A percentile compares a stretch with the other conserved stretches of the same genome.
These are phyloP conservation scores for Zaprionus kolodkinae DNA, from an alignment of 1,140 invertebrate species.

Conservation along the genomic window DNA sequence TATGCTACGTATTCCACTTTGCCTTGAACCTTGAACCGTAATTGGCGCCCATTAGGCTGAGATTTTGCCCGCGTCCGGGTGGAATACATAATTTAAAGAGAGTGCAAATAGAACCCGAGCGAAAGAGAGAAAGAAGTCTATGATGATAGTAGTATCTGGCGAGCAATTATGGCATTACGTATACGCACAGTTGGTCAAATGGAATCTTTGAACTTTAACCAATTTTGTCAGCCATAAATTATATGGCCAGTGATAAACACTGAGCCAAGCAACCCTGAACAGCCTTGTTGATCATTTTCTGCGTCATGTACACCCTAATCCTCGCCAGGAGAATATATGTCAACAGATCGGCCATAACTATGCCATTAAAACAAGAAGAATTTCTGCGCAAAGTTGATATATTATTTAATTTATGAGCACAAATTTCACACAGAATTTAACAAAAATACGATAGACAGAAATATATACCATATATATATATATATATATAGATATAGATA, in stretches of 20 bases:
- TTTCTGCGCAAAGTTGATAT: conserved; percentile 29
- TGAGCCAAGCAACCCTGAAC: conserved; percentile 1
- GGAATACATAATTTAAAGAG: not conserved
- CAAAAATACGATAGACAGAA: conserved; percentile 8
- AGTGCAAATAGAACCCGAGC: conserved; percentile 1
- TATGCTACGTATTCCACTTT: not conserved
- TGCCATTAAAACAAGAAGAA: conserved; percentile 56
- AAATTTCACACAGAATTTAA: conserved; percentile 41
- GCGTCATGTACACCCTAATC: conserved; percentile 46
- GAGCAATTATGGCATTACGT: not conserved
- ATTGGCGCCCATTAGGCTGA: conserved; percentile 23
- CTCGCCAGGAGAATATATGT: conserved; percentile 63
- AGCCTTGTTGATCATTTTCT: conserved; percentile 20
- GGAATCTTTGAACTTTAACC: conserved; percentile 6
- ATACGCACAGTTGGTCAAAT: not conserved
- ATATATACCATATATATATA: conserved; percentile 19
- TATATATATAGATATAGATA: conserved; percentile 27
- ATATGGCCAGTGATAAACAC: conserved; percentile 4
- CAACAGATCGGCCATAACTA: conserved; percentile 23
- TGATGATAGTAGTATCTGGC: not conserved
- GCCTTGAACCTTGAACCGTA: conserved; percentile 34
- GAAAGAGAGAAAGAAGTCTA: not conserved
- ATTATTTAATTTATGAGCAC: conserved; percentile 46
- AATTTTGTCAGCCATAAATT: conserved; percentile 18
- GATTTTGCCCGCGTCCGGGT: not conserved